Percentiles rank a stretch among this genome's conserved stretches.
Evolutionary conservation across 2,797 vertebrate genomes (phyloP).

Genomic region (Acrocephalus scirpaceus): DNA sequence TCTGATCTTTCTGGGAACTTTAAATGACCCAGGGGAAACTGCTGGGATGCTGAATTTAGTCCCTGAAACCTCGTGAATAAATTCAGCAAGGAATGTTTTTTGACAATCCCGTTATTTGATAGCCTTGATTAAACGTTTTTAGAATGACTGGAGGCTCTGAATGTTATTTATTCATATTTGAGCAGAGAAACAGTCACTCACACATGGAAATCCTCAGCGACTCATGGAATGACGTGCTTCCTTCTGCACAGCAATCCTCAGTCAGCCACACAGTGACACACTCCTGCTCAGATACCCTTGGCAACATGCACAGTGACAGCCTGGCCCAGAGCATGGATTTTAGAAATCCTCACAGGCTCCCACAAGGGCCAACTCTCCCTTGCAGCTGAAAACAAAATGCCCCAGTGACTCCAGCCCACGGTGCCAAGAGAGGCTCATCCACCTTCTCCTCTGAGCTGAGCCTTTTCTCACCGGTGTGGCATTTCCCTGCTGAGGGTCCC

Average conservation of each 20-base stretch:
- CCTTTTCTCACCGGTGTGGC: neutral
- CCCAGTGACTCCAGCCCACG: neutral
- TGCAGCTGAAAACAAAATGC: neutral
- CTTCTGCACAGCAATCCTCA: conserved; percentile 28
- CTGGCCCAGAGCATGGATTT: neutral
- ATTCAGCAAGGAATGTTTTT: neutral
- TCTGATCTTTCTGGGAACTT: neutral
- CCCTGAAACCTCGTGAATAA: neutral
- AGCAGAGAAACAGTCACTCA: conserved; percentile 28
- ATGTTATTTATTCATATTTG: conserved; percentile 50
- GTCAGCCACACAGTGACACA: neutral
- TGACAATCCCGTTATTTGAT: conserved; percentile 45
- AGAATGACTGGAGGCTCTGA: conserved; percentile 23
- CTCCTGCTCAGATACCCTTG: neutral
- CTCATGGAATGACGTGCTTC: neutral
- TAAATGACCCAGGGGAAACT: neutral
- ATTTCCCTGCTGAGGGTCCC: neutral
- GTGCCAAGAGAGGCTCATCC: neutral
- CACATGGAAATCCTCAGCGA: conserved; percentile 20
- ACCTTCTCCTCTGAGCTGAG: neutral
- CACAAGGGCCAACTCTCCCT: neutral
- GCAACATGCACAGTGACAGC: neutral
- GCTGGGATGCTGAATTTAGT: neutral
- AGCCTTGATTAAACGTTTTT: conserved; percentile 62
- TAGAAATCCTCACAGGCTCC: neutral